A percentile compares a stretch with the other conserved stretches of the same genome.
phyloP scores from a whole-genome alignment of 64 coral and sea anemone species.

The Stylophora pistillata region DNA sequence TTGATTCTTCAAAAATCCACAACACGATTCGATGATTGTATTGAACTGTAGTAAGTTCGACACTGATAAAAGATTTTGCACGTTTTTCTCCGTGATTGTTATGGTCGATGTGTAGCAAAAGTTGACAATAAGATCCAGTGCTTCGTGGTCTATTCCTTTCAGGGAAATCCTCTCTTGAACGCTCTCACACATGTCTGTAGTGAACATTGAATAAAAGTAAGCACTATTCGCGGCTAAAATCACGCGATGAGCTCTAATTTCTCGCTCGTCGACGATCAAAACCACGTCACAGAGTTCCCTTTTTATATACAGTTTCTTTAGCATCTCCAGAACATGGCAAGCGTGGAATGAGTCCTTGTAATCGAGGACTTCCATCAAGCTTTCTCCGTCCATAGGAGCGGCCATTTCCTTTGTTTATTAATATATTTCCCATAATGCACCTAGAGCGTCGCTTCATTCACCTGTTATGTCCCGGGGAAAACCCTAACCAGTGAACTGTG shows the following conservation, averaged over 20 bases:
- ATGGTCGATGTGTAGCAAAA: slow-evolving; percentile 97
- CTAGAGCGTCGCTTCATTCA: background rate
- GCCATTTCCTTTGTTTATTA: slow-evolving; percentile 57
- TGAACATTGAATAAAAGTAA: slow-evolving; percentile 99
- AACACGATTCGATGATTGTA: slow-evolving; percentile 88
- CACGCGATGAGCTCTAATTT: slow-evolving; percentile 81
- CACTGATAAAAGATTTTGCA: slow-evolving; percentile 82
- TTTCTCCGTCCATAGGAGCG: slow-evolving; percentile 28
- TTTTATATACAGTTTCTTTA: slow-evolving; percentile 76
- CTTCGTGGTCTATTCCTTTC: slow-evolving; percentile 77
- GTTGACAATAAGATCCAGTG: slow-evolving; percentile 78
- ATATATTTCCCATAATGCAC: slow-evolving; percentile 50
- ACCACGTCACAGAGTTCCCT: slow-evolving; percentile 93
- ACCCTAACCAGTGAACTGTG: background rate
- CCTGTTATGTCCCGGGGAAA: slow-evolving; percentile 22
- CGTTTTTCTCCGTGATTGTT: slow-evolving; percentile 89
- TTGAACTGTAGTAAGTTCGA: slow-evolving; percentile 92
- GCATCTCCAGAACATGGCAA: slow-evolving; percentile 81
- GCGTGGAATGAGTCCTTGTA: slow-evolving; percentile 97
- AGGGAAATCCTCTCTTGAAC: slow-evolving; percentile 74
- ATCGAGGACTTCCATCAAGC: slow-evolving; percentile 55
- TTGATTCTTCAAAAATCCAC: slow-evolving; percentile 86
- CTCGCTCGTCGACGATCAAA: slow-evolving; percentile 72
- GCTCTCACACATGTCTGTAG: slow-evolving; percentile 86
- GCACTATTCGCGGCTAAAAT: slow-evolving; percentile 96